Base-by-base conservation (phyloP, 2,888 invertebrate species). In the Palloptera scutellata region DNA sequence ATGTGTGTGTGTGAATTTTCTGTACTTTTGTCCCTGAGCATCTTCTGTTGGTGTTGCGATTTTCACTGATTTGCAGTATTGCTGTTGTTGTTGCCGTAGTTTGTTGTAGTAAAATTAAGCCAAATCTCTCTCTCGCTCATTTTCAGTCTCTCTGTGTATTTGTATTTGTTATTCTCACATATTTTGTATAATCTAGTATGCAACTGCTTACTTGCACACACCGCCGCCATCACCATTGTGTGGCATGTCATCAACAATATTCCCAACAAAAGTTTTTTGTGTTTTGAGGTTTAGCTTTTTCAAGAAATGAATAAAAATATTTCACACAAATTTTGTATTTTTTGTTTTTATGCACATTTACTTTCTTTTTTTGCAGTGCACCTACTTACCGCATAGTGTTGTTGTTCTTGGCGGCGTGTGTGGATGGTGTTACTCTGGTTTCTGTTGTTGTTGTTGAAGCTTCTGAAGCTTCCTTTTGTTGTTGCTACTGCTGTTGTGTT, bases 391-490 rank as follows among this genome's bases (percentile, higher is more conserved):
- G 30, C 30, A 30, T n/a, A n/a, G n/a, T n/a, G n/a, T 2, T 30
- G 30, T 30, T 30, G 30, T 30, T 30, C 30, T 30, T 30, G 30
- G 6, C 6, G 30, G 6, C 6, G 30, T 30, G 30, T 30, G 30
- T 30, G 2, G 30, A 2, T 30, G 30, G 30, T 30, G 30, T 43
- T 9, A 5, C 1, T 4, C 58, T 61, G 61, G 54, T 20, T 20
- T 64, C 20, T 66, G 66, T 64, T 61, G 66, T 52, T 70, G 63
- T 63, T 63, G 67, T 69, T 40, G 65, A 15, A 48, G 48, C 10
- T 54, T 8, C 10, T 54, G 64, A 66, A 67, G 59, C 58, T 48
- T 66, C 62, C 15, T 69, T 59, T 53, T 54, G 53, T 52, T 51
- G 51, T 48, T 15, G 51, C 20, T n/a, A 20, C 52, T 48, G 30